These are phyloP conservation scores for Uloborus diversus DNA, from an alignment of 1,140 invertebrate species.

Conservation along the genomic window DNA sequence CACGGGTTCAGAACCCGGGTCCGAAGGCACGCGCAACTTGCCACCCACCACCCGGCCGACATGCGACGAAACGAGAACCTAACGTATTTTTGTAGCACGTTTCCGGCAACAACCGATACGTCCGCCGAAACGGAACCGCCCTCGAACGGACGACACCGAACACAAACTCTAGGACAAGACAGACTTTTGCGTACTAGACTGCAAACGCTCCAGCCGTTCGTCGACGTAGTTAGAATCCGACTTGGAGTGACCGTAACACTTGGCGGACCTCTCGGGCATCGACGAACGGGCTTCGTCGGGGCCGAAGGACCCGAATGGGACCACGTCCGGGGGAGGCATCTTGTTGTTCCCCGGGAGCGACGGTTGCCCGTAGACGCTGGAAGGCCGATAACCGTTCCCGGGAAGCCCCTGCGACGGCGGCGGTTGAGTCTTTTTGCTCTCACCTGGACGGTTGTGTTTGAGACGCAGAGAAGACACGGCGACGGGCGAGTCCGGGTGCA, in stretches of 20 bases:
- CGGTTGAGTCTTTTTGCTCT: not conserved
- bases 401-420: conserved; percentile 27
- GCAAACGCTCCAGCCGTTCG: conserved; percentile 9
- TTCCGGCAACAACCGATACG: too few relatives aligned
- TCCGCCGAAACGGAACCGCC: too few relatives aligned
- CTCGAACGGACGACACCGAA: too few relatives aligned
- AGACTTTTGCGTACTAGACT: conserved; percentile 30
- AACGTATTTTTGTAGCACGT: too few relatives aligned
- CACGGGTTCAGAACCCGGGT: too few relatives aligned
- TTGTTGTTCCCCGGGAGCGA: not conserved
- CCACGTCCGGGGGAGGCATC: conserved; percentile 29
- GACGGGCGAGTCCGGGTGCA: conserved; percentile 54
- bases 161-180: conserved; percentile 1
- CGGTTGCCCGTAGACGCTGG: conserved; percentile 54
- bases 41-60: too few relatives aligned
- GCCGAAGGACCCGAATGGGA: conserved; percentile 17
- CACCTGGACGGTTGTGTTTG: conserved; percentile 30
- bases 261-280: conserved; percentile 32
- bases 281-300: conserved; percentile 32
- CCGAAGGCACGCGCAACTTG: too few relatives aligned
- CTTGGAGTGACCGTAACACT: conserved; percentile 23
- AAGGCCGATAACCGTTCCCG: conserved; percentile 33
- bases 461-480: conserved; percentile 22
- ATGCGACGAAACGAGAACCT: too few relatives aligned
- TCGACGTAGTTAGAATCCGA: conserved; percentile 31